Evolutionary conservation across 2,797 vertebrate species (phyloP), one percentile per base, ranked within the genome.

Genomic region (Paedocypris micromegethes): DNA sequence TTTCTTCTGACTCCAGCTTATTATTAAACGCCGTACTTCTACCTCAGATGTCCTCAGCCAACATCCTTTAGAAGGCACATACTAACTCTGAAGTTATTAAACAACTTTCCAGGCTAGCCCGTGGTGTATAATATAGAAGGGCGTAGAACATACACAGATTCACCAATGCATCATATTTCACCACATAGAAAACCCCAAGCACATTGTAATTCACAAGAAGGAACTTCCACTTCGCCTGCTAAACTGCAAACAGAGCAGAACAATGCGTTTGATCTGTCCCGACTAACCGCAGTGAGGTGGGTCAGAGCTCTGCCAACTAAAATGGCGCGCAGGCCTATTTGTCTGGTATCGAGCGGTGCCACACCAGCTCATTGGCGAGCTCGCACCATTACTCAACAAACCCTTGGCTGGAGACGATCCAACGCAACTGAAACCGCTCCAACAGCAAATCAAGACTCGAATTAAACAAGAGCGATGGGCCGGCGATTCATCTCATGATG

Each of bases 231-330:
- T 77, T 80, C 81, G 65, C 64, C 68, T 50, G 55, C 69, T 78
- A 74, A 81, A 77, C 68, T 81, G 79, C 76, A 85, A 79, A 83
- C 80, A 83, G 80, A 81, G 63, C 70, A 73, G 59, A 75, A 77
- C 70, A 73, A 75, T 75, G 74, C 64, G 79, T 86, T 86, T 85
- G 84, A 86, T 78, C 78, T 70, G 69, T 77, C 74, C 70, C n/a
- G 44, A 6, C 60, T 42, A 71, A 56, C 55, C 52, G 42, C 73
- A 72, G 64, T 8, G 72, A 5, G 41, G 78, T 72, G 80, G 66
- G 77, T 75, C 79, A 78, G 77, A 52, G 7, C 72, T 79, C 68
- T 75, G 67, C 74, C 75, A 78, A 70, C 72, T 77, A 58, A 69
- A 58, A 73, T 78, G 70, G 70, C 67, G 77, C 64, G 66, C 64